These are phyloP conservation scores for Drosophila merina DNA, from an alignment of 2,888 invertebrate species.

Conservation along the genomic window DNA sequence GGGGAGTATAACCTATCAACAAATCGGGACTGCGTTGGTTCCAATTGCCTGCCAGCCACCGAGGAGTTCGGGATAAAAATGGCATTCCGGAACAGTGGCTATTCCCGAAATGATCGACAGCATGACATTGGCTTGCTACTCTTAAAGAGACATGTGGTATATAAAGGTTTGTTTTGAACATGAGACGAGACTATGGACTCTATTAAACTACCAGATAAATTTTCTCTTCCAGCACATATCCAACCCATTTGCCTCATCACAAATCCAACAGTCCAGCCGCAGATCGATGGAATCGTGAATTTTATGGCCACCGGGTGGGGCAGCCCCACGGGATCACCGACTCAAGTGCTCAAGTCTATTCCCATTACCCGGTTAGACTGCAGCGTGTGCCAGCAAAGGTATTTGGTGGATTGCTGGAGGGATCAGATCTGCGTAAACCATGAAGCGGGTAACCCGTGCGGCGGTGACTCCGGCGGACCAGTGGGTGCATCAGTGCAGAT, in stretches of 20 bases:
- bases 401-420: not conserved
- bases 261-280: not conserved
- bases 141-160: not conserved
- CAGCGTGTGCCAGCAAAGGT: conserved; percentile 1
- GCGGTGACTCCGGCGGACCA: conserved; percentile 27
- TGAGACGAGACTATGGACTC: not conserved
- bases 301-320: conserved; percentile 21
- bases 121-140: conserved; percentile 17
- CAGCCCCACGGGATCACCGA: not conserved
- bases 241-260: conserved; percentile 21
- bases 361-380: not conserved
- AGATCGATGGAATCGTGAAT: not conserved
- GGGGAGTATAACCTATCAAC: conserved; percentile 8
- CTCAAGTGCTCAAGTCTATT: conserved; percentile 11
- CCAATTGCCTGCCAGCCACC: conserved; percentile 1
- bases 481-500: not conserved
- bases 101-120: not conserved
- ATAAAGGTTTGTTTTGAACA: not conserved
- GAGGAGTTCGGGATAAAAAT: conserved; percentile 5
- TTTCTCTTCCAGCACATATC: conserved; percentile 3
- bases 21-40: conserved; percentile 9
- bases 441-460: not conserved
- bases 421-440: conserved; percentile 24
- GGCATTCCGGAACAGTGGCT: conserved; percentile 7
- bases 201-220: not conserved